Evolutionary conservation across 2,888 invertebrate genomes (phyloP).

Genomic region (Lithophane ornitopus): DNA sequence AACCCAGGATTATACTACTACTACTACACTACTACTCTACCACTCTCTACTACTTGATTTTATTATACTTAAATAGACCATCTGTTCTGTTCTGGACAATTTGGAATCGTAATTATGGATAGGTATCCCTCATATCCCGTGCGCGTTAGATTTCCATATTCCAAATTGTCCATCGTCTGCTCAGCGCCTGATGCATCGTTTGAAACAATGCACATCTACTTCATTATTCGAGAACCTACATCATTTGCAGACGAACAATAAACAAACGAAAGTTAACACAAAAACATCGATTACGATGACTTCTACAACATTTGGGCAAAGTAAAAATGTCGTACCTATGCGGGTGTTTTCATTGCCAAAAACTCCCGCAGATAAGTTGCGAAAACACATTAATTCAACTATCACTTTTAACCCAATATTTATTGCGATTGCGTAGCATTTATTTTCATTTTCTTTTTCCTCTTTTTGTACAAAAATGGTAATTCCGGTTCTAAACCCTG

Average conservation of each 20-base stretch:
- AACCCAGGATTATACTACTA: neutral
- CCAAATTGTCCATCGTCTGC: too few species aligned
- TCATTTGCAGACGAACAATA: slow-evolving; percentile 11
- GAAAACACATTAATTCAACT: slow-evolving; percentile 20
- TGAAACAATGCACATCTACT: neutral
- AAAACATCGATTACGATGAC: slow-evolving; percentile 13
- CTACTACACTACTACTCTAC: too few species aligned
- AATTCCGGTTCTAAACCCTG: slow-evolving; percentile 5
- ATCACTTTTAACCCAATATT: slow-evolving; percentile 9
- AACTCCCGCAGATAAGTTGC: slow-evolving; percentile 1
- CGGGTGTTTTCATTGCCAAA: slow-evolving; percentile 47
- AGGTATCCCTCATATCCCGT: too few species aligned
- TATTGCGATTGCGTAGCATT: slow-evolving; percentile 16
- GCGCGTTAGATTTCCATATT: too few species aligned
- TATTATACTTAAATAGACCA: neutral
- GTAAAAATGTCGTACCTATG: slow-evolving; percentile 22
- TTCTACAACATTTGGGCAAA: neutral
- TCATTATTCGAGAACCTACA: neutral
- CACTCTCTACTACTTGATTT: too few species aligned
- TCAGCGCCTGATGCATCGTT: too few species aligned
- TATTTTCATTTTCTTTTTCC: slow-evolving; percentile 16
- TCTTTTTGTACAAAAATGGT: slow-evolving; percentile 2
- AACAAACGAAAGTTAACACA: neutral
- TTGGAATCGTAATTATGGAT: too few species aligned
- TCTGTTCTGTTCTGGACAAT: too few species aligned